Evolutionary conservation across 2,113 vertebrate species (phyloP), one percentile per base, ranked within the genome.

Genomic region (Pterophyllum scalare): DNA sequence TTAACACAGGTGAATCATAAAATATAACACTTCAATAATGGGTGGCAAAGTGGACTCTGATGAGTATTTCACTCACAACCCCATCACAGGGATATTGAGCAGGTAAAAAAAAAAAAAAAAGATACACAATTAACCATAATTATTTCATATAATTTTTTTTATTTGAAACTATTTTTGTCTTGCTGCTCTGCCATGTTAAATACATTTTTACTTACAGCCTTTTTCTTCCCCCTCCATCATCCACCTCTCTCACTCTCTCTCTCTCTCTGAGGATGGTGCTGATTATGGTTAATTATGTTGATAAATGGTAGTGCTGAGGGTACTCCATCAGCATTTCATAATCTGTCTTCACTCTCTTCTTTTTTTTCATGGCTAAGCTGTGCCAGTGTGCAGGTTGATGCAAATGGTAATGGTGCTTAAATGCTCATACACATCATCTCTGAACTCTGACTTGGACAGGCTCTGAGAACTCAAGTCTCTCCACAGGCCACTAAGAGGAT

Each of bases 261-360:
- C 43, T 10, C 26, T 72, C 92, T 95, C 87, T 85, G 92, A 65
- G 89, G 93, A 95, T 91, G 62, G 61, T 24, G 84, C 89, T 93
- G 94, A 96, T 96, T 94, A 94, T 91, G 88, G 91, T 92, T 95
- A 93, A 95, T 96, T 95, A 96, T 85, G 91, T 91, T 94, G 94
- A 95, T 95, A 90, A 94, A 95, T 95, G 92, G 87, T 64, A 75
- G 84, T 81, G 86, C 92, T 92, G 87, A 89, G 87, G 90, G 83
- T 89, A 84, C 90, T 95, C 92, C 92, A 94, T 95, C 94, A 94
- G 91, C 81, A 91, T 88, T 94, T 93, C 78, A 91, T 87, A 92
- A 94, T 92, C 84, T 88, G 80, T 92, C 90, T 80, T 83, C 88
- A 72, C 86, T 83, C 87, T 60, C 78, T 81, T 65, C 77, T 89